Base-by-base conservation (phyloP, 2,888 invertebrate species). In the Eucriotettix oculatus region DNA sequence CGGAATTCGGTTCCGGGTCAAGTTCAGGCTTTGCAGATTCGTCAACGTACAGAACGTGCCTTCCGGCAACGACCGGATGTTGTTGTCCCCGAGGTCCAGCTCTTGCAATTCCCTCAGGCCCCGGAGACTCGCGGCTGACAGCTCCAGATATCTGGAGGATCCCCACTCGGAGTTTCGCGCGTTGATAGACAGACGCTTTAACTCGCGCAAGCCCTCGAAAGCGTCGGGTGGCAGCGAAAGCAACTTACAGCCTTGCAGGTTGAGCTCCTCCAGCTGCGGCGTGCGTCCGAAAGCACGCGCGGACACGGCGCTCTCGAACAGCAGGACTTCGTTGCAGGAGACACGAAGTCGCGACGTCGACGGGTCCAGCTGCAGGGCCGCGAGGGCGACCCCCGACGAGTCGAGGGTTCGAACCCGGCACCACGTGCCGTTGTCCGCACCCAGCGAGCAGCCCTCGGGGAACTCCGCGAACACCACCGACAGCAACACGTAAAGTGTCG, bases 141-240 rank as follows among this genome's bases (percentile, higher is more conserved):
- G 73, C 70, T 90, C 90, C 69, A 93, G 79, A 48, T 80, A 81
- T 65, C 83, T 79, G 61, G 82, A 81, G n/a, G 71, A 68, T 43
- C 80, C 77, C 90, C 92, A 92, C 64, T 88, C 85, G 17, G 80
- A 79, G 73, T 92, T 92, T 71, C 83, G 82, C 16, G 90, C 90
- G 69, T 86, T 84, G 58, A 95, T 76, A 61, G 85, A 81, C 54
- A 95, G 78, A 67, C 83, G 84, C 73, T 86, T 87, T 59, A 95
- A 77, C 68, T 87, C 87, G 68, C 80, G 80, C 52, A 94, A 77
- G 43, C 90, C 90, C 68, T 86, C 83, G 71, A 95, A 90, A 17
- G 89, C 82, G 66, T 85, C 84, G 42, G 84, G 79, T 42, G 88
- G 86, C 66, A 92, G 75, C 62, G 83, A 82, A 62, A 88, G 77